These are phyloP conservation scores for Fabriciana adippe DNA, from an alignment of 2,888 invertebrate species.

Conservation along the genomic window DNA sequence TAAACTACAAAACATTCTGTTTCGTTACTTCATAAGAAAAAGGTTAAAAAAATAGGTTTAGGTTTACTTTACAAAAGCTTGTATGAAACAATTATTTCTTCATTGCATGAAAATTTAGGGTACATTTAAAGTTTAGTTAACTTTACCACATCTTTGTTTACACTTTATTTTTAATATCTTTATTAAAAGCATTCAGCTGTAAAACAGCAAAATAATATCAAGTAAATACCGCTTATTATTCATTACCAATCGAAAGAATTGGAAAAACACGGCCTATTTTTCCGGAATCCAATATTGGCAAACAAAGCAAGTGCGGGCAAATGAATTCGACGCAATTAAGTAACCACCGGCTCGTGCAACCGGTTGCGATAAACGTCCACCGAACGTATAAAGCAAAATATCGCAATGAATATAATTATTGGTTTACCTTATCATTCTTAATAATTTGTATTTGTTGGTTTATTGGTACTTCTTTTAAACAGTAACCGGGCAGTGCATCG, in stretches of 20 bases:
- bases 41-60: no score
- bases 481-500: no score
- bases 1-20: no score
- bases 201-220: not conserved
- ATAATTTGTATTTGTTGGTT: no score
- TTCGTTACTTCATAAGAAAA: no score
- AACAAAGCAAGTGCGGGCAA: conserved; percentile 41
- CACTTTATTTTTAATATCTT: not conserved
- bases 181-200: not conserved
- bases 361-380: conserved; percentile 32
- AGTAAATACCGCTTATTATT: conserved; percentile 18
- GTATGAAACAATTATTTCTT: no score
- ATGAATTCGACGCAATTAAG: conserved; percentile 42
- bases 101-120: no score
- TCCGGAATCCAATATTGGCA: conserved; percentile 40
- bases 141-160: not conserved
- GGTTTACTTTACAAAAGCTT: no score
- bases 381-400: conserved; percentile 26
- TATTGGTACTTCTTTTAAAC: no score
- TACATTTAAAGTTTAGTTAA: conserved; percentile 1
- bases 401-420: conserved; percentile 4
- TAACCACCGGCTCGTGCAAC: conserved; percentile 37
- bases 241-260: conserved; percentile 20
- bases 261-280: conserved; percentile 39
- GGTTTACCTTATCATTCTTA: conserved; percentile 1